Evolutionary conservation across 1,140 invertebrate genomes (phyloP), one percentile per base, ranked within the genome.

Genomic region (Brachionus calyciflorus): DNA sequence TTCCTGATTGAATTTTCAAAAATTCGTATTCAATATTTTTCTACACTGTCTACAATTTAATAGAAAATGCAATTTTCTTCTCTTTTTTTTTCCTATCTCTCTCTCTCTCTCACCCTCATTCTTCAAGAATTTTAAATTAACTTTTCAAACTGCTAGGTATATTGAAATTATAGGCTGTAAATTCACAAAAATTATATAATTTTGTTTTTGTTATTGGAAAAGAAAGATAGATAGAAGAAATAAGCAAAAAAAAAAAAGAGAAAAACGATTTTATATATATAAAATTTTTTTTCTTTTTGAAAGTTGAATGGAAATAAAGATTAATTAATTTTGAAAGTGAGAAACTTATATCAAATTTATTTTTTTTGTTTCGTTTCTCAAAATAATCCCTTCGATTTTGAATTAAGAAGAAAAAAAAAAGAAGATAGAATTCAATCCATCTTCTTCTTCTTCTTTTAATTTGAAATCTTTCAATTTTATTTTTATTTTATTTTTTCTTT

Each of bases 41-140:
- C 26, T 60, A 60, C 55, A 60, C 55, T 60, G 55, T 60, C 55
- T 60, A 60, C 55, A 60, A 60, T 60, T 60, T 30, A 60, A 60
- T 60, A 33, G 28, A 60, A 40, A 33, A 19, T 33, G 19, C 37
- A 33, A 33, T 33, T 60, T 30, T 60, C 55, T 60, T 60, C 37
- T n/a, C n/a, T n/a, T n/a, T n/a, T n/a, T n/a, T n/a, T n/a, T n/a
- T n/a, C n/a, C n/a, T n/a, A n/a, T n/a, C n/a, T n/a, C n/a, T n/a
- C n/a, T n/a, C n/a, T n/a, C n/a, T n/a, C n/a, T n/a, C n/a, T n/a
- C n/a, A n/a, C n/a, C n/a, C n/a, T n/a, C n/a, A n/a, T n/a, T n/a
- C n/a, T n/a, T n/a, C n/a, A n/a, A 60, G 55, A 60, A 60, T 60
- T 60, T 60, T 30, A 60, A 60, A 60, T 60, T 60, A 60, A 60